phyloP scores from a whole-genome alignment of 1,140 invertebrate species.

The Pissodes strobi region DNA sequence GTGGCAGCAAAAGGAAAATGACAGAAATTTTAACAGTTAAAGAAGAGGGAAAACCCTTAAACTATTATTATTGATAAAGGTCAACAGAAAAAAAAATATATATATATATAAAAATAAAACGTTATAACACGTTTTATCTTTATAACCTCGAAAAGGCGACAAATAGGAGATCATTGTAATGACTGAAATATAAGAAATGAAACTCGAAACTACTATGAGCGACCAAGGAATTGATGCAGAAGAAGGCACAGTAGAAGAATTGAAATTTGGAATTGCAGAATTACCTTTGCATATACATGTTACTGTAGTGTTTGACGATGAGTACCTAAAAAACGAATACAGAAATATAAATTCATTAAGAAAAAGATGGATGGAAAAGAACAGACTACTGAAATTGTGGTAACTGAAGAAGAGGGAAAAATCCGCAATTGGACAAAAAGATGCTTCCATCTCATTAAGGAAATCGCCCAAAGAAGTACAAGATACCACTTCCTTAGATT shows the following conservation, averaged over 20 bases:
- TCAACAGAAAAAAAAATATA: slow-evolving; percentile 51
- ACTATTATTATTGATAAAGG: slow-evolving; percentile 41
- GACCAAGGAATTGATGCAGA: slow-evolving; percentile 43
- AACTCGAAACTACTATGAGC: too few species aligned
- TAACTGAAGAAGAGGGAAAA: slow-evolving; percentile 25
- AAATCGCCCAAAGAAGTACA: slow-evolving; percentile 53
- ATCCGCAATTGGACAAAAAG: slow-evolving; percentile 13
- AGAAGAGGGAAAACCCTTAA: slow-evolving; percentile 46
- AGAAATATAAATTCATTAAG: slow-evolving; percentile 46
- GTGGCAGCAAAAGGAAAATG: slow-evolving; percentile 45
- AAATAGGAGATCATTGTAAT: slow-evolving; percentile 49
- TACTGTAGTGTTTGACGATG: slow-evolving; percentile 40
- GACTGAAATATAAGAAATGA: slow-evolving; percentile 42
- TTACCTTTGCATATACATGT: slow-evolving; percentile 48
- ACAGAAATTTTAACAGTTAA: slow-evolving; percentile 40
- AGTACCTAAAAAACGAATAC: slow-evolving; percentile 40
- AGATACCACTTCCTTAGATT: slow-evolving; percentile 48
- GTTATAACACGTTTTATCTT: too few species aligned
- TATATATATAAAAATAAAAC: slow-evolving; percentile 47
- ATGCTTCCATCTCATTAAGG: too few species aligned
- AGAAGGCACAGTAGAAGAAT: too few species aligned
- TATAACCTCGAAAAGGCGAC: slow-evolving; percentile 46
- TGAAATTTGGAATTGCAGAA: slow-evolving; percentile 47
- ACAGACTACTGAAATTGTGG: slow-evolving; percentile 46
- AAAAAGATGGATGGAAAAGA: slow-evolving; percentile 45